phyloP scores from a whole-genome alignment of 2,888 invertebrate genomes.

The Acronicta aceris region DNA sequence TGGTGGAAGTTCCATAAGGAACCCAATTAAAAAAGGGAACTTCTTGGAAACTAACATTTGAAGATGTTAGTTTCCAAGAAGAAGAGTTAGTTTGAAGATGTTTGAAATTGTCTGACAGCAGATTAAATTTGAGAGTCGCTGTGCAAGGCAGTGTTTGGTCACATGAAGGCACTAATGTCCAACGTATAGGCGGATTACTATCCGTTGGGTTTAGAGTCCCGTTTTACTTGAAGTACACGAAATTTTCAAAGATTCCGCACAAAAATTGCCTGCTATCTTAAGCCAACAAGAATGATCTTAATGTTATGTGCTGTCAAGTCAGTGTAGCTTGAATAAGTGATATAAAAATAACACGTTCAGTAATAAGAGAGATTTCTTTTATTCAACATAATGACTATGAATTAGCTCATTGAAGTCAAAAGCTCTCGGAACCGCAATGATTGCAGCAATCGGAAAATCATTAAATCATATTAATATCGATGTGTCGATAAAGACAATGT shows the following conservation, averaged over 20 bases:
- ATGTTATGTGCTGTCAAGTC: not conserved
- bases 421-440: slow-evolving; percentile 50
- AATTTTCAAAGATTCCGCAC: no score
- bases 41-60: no score
- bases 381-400: slow-evolving; percentile 41
- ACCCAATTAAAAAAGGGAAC: no score
- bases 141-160: no score
- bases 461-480: slow-evolving; percentile 59
- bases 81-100: not conserved
- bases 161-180: no score
- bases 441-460: slow-evolving; percentile 62
- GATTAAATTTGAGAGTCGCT: not conserved
- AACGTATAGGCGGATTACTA: no score
- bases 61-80: no score
- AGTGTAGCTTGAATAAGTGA: not conserved
- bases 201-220: no score
- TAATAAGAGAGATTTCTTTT: slow-evolving; percentile 34
- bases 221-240: no score
- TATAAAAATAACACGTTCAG: slow-evolving; percentile 9
- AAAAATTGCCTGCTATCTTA: no score
- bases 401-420: slow-evolving; percentile 52
- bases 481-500: slow-evolving; percentile 58
- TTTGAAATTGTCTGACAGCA: not conserved
- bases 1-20: no score
- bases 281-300: not conserved